Base-by-base conservation (phyloP, 2,113 vertebrate species). In the Boleophthalmus pectinirostris region DNA sequence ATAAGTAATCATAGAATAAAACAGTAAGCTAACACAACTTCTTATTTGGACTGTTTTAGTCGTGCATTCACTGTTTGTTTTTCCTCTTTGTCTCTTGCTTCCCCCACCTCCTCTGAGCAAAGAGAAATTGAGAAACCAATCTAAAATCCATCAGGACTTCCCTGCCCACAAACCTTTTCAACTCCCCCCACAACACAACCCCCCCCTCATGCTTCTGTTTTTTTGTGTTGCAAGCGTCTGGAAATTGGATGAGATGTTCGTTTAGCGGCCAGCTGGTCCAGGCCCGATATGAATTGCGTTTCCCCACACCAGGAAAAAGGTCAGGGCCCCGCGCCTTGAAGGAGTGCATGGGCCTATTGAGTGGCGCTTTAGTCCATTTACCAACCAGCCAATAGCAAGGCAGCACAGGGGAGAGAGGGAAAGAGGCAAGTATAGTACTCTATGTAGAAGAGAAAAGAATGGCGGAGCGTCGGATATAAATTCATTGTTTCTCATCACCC, bases 91-190 rank as follows among this genome's bases (percentile, higher is more conserved):
- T 92, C 87, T 90, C 88, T 79, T 84, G 87, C 75, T 87, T 73
- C 74, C 83, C 79, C 85, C 82, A 58, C 85, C 84, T 83, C 85
- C 82, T 81, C 83, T 66, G 78, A 91, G 85, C 84, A 88, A 91
- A 89, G 90, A 91, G 90, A 91, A 92, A 93, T 93, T 91, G 92
- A 93, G 92, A 93, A 94, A 93, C 92, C 93, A 93, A 93, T 94
- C 92, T 94, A 93, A 93, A 94, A 93, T 93, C 93, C 93, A 94
- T 93, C 92, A 94, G 91, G 89, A 91, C 87, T 88, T 89, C 77
- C 87, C 85, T 90, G 85, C 88, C 83, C 85, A 79, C 79, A 73
- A 87, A 84, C 84, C 88, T 79, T 81, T 38, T 60, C 72, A 72
- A 73, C 13, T 70, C 75, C 65, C 77, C 77, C 79, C 67, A 74